Evolutionary conservation across 2,113 vertebrate species (phyloP).

Genomic region (Phalacrocorax aristotelis): DNA sequence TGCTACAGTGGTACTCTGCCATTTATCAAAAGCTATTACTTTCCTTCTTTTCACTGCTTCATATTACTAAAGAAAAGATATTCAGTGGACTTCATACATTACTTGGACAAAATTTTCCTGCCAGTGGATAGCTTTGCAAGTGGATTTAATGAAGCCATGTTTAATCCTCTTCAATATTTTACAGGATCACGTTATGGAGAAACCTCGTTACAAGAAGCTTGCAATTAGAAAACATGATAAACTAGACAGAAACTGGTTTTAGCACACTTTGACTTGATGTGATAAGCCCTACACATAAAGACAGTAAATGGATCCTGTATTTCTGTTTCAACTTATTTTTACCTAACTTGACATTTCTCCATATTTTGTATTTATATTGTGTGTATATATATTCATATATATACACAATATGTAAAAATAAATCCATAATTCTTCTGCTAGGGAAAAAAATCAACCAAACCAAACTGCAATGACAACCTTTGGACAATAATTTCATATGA

Average conservation of each 20-base stretch:
- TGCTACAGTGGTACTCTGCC: neutral
- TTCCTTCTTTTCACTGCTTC: neutral
- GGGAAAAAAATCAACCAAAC: neutral
- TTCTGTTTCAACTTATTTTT: neutral
- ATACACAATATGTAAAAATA: neutral
- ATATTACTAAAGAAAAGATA: neutral
- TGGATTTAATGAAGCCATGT: neutral
- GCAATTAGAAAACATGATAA: too few species aligned
- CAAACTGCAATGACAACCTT: neutral
- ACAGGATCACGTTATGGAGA: neutral
- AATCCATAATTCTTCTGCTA: neutral
- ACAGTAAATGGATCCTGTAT: neutral
- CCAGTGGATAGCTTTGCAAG: too few species aligned
- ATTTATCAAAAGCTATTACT: neutral
- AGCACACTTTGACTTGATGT: neutral
- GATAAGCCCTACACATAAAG: neutral
- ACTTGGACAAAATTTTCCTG: neutral
- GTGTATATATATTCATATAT: neutral
- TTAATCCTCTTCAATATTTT: neutral
- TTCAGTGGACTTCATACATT: neutral
- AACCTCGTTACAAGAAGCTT: neutral
- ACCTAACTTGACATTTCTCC: neutral
- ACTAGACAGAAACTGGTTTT: neutral
- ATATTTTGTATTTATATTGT: neutral
- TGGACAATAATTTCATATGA: neutral